Base-by-base conservation (phyloP, 2,113 vertebrate genomes). In the Natator depressus region DNA sequence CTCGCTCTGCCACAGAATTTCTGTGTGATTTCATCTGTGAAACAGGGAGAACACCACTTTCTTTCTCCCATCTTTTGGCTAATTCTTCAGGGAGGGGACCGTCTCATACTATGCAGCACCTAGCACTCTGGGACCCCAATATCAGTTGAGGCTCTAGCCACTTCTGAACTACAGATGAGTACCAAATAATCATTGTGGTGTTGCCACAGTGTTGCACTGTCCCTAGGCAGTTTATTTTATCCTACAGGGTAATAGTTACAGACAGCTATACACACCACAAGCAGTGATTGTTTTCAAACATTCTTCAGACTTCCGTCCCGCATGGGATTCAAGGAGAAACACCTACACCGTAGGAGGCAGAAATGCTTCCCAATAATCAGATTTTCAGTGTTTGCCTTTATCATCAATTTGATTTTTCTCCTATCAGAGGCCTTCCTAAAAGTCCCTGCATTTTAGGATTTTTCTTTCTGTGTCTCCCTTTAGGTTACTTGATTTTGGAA, bases 151-250 rank as follows among this genome's bases (percentile, higher is more conserved):
- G 9, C 35, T 92, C 0, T 4, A 31, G 93, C 89, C 95, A 42
- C 22, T 1, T 82, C 69, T 80, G 17, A 84, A 86, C 87, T 55
- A 42, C 72, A n/a, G 47, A 47, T 83, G 88, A 94, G 80, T 85
- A 83, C 93, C 90, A 94, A 93, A 88, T 85, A 87, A 95, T 87
- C 94, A 42, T 65, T 3, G 3, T 22, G 80, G 55, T 92, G 62
- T 96, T 96, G 89, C 89, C 84, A 96, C 55, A 94, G 46, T 49
- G 49, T 35, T 89, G 89, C 6, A 13, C 92, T 93, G 85, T 89
- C 92, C 89, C 90, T 84, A 95, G 81, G 72, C 87, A 20, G 38
- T 75, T 75, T 42, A 75, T 75, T 75, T 75, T 75, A 24, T 42
- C 38, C 31, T 38, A 75, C 24, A 42, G 57, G 57, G 12, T 29